Evolutionary conservation across 2,113 vertebrate species (phyloP), one percentile per base, ranked within the genome.

Genomic region (Pituophis catenifer): DNA sequence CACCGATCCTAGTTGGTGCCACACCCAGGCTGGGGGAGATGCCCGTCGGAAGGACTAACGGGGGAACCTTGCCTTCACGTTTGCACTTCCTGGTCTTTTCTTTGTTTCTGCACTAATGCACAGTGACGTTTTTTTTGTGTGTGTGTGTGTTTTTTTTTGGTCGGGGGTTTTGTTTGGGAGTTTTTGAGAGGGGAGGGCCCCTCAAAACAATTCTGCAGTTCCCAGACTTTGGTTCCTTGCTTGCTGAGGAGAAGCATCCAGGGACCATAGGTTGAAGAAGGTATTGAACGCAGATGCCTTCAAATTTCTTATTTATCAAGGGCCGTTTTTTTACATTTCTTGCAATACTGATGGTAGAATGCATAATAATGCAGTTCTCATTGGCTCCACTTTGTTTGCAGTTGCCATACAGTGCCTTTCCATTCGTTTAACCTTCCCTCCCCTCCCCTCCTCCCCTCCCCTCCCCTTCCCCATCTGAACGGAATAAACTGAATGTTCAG

Each of bases 391-490:
- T 98, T 97, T 94, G 75, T 96, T 98, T 98, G 98, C 98, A 96
- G 97, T 99, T 98, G 98, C 99, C 99, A 99, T 98, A 99, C 98
- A 99, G 99, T 99, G 99, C 99, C 99, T 99, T 99, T 98, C 98
- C 98, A 98, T 98, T 98, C 97, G 98, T 98, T 98, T 99, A 98
- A 97, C 29, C 57, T 75, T 6, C 70, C 65, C 13, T 12, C 29
- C 65, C n/a, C 65, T 4, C 12, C 29, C 12, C 38, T 38, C n/a
- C 65, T 4, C 12, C 70, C n/a, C 6, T 0, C n/a, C 70, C 70
- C 17, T 38, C 2, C n/a, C 70, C 33, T 21, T 81, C 75, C 89
- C 98, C 98, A 98, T 97, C 98, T 98, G 98, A 98, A 98, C 97
- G 95, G 98, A 97, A 97, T 97, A 97, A 98, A 98, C 97, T 98